Base-by-base conservation (phyloP, 2,113 vertebrate genomes). In the Tretioscincus oriximinensis region DNA sequence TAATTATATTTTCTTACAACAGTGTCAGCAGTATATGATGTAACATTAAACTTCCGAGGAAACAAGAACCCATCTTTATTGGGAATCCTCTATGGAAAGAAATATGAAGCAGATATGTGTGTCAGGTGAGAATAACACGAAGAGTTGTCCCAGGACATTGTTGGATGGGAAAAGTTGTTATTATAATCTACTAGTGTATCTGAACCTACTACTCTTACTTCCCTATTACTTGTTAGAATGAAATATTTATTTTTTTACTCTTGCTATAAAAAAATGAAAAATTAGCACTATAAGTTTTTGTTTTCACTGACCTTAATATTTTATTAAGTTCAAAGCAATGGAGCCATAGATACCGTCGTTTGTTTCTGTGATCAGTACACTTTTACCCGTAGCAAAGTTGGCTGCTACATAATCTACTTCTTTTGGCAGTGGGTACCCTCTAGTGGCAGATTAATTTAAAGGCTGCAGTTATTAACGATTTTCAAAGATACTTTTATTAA, bases 31-130 rank as follows among this genome's bases (percentile, higher is more conserved):
- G 97, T 99, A 51, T 99, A 99, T 8, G 98, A 99, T 20, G 98
- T 99, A 87, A 99, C 98, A 22, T 95, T 99, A 72, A 99, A 99
- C 92, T 99, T 99, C 95, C 95, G 97, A 94, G 96, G 96, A 89
- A 98, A 98, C 88, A 97, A 99, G 89, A 99, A 96, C 84, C 98
- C 98, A 0, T 99, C 98, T 14, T 93, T 99, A 86, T 93, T 99
- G 92, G 97, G 98, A 76, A 99, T 99, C 81, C 94, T 99, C 83
- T 97, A 97, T 2, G 98, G 98, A 80, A 98, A 99, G 94, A 97
- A 97, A 90, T 99, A 99, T 31, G 96, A 96, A 94, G 98, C 98
- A 1, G 98, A 99, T 94, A 93, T 99, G 98, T 97, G 95, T 78
- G 93, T 99, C 82, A 97, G 97, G 98, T 99, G 88, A 94, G 96